Base-by-base conservation (phyloP, 2,797 vertebrate genomes). In the Hoplostethus mediterraneus region DNA sequence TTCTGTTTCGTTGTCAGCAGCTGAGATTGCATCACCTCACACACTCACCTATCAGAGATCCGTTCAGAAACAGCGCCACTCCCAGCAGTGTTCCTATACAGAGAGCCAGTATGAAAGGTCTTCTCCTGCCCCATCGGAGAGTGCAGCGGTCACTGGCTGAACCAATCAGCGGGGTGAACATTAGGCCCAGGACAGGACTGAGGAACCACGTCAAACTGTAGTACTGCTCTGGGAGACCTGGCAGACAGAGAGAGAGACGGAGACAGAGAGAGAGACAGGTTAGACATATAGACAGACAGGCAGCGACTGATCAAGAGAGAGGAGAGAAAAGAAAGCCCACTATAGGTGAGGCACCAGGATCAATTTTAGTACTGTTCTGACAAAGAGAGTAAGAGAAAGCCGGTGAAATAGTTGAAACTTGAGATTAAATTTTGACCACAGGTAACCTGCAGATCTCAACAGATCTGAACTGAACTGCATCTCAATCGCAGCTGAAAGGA, bases 191-290 rank as follows among this genome's bases (percentile, higher is more conserved):
- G 77, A 99, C 93, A 0, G 98, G 98, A 89, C 98, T 99, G 73
- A 99, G 96, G 94, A 99, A 97, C 98, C 98, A 99, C 0, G 97
- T 98, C 89, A 99, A 95, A 75, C 97, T 99, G 95, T 99, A 97
- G 95, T 98, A 99, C 87, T 99, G 97, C 90, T 99, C 97, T 81
- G 98, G 97, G 93, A 99, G 98, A 96, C 98, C 98, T 99, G 92
- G 10, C n/a, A 62, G 11, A 63, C 30, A 68, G 16, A 67, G 31
- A 62, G 53, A 44, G 11, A 75, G 7, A 75, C 3, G 21, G 21
- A 21, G 21, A 21, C 21, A 66, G 2, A 61, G 7, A 59, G 7
- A 59, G 21, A 21, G 21, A 21, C 21, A 21, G 21, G 21, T 21
- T 17, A 36, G 48, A 36, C 5, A 60, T 25, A 71, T 6, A 49